Percentiles rank a stretch among this genome's conserved stretches.
These are phyloP conservation scores for Diphyllodes magnificus DNA, from an alignment of 2,113 vertebrate genomes.

Conservation along the genomic window DNA sequence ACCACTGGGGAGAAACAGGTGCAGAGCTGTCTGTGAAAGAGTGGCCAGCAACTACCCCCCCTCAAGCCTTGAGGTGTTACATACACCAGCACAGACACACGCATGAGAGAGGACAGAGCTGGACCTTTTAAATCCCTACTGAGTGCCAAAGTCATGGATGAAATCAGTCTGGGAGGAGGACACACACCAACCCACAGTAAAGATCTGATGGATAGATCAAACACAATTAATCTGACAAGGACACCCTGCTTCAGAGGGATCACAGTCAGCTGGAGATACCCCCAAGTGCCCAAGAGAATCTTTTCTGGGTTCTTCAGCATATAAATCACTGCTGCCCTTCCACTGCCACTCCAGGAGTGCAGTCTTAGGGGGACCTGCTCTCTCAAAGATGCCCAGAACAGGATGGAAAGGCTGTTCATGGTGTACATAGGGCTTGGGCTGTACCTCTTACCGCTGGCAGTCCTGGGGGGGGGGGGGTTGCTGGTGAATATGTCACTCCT, in stretches of 20 bases:
- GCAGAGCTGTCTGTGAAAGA: background rate
- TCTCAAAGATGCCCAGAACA: background rate
- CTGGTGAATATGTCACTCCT: background rate
- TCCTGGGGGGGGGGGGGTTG: rapidly evolving
- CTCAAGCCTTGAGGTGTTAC: background rate
- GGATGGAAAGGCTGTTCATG: background rate
- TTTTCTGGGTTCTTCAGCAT: background rate
- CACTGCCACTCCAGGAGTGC: background rate
- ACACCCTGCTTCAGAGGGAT: background rate
- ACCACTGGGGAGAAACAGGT: constrained; percentile 56
- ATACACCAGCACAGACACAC: background rate
- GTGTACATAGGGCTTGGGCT: rapidly evolving
- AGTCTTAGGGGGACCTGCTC: background rate
- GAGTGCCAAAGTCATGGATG: background rate
- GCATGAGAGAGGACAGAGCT: background rate
- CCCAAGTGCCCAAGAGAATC: rapidly evolving
- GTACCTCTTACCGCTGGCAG: background rate
- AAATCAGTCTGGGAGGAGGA: background rate
- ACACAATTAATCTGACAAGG: background rate
- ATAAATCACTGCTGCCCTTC: background rate
- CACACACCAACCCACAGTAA: background rate
- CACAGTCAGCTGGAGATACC: background rate
- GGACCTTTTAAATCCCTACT: background rate
- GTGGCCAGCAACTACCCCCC: background rate
- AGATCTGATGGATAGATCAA: background rate